Evolutionary conservation across 1,140 invertebrate species (phyloP), one percentile per base, ranked within the genome.

Genomic region (Drosophila oshimai): DNA sequence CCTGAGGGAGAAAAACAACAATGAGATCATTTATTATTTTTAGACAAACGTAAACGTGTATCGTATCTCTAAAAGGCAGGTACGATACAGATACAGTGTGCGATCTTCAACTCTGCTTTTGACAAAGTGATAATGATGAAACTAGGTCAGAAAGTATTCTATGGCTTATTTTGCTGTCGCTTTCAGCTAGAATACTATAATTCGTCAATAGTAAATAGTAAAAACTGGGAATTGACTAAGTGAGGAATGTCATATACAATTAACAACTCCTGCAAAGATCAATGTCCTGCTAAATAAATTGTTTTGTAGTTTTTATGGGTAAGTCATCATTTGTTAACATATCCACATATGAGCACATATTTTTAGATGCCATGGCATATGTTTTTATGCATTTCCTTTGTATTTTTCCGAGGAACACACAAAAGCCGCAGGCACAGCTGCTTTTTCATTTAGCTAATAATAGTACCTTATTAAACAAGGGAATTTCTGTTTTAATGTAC

Each of bases 351-450:
- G 47, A 57, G 74, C 22, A 54, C 69, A 78, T 80, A 80, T 80
- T 80, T 80, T 61, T 80, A 76, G 77, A 68, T 67, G 37, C 13
- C 54, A 39, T 53, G 49, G 28, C 76, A 80, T 75, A 72, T 80
- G 77, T 71, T 65, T 31, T 65, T 65, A 44, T 77, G 47, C 44
- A 78, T 45, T 78, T 50, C 36, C 39, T 28, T 34, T 20, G 29
- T 44, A 55, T 37, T 54, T 69, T 60, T 44, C 18, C 57, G 42
- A 64, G 57, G 46, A 77, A 62, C 37, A 47, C 55, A 79, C 42
- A 76, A 60, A 68, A 51, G 61, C 45, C 28, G 9, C 34, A 50
- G 49, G 24, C 28, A 60, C 71, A 80, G 77, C 77, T 75, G 77
- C 58, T 58, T 65, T 80, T 65, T 34, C 50, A 67, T 49, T 17